A percentile compares a stretch with the other conserved stretches of the same genome.
These are phyloP conservation scores for Axinella damicornis DNA, from an alignment of 37 sponge, comb jelly and placozoan species.

Conservation along the genomic window DNA sequence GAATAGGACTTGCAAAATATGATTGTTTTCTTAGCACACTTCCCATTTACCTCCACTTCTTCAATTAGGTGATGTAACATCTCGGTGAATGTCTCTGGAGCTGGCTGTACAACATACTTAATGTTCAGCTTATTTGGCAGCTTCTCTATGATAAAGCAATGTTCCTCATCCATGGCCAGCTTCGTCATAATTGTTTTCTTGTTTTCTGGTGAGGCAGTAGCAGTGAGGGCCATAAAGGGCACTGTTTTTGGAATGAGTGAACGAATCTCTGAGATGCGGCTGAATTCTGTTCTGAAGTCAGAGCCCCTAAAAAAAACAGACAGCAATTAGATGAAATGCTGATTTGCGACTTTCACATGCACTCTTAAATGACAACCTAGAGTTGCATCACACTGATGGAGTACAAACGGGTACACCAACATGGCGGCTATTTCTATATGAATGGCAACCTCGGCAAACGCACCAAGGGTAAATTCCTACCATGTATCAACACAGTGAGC, in stretches of 20 bases:
- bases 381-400: no score
- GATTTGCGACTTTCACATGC: no score
- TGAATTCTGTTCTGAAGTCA: constrained; percentile 3
- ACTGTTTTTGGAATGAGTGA: background rate
- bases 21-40: background rate
- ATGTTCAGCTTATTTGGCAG: background rate
- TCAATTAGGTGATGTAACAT: background rate
- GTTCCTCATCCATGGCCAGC: background rate
- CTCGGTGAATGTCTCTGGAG: background rate
- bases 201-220: constrained; percentile 4
- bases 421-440: no score
- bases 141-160: background rate
- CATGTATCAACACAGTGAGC: no score
- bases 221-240: constrained; percentile 8
- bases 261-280: background rate
- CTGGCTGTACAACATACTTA: background rate
- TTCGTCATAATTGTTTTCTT: background rate
- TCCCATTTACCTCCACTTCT: background rate
- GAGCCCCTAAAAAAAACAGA: background rate
- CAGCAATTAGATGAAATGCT: no score
- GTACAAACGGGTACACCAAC: no score
- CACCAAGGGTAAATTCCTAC: no score
- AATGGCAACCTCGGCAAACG: no score
- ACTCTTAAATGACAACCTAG: no score
- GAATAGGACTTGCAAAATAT: background rate